Evolutionary conservation across 2,113 vertebrate species (phyloP), one percentile per base, ranked within the genome.

Genomic region (Caranx ignobilis): DNA sequence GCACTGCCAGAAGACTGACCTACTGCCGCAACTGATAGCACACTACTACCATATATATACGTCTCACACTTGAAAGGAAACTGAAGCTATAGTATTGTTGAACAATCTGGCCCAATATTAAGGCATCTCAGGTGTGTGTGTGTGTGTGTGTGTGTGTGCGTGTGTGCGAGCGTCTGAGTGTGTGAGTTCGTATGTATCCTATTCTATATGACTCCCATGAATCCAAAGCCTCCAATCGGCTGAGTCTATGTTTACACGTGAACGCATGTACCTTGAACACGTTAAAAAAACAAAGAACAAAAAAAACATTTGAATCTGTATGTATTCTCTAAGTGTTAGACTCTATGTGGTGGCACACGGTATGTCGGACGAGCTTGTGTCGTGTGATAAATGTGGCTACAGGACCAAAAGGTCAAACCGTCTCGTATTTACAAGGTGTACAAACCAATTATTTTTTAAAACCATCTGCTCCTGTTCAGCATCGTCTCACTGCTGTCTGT

Each of bases 221-320:
- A 89, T 90, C 85, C 88, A 88, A 88, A 89, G 88, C 87, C 89
- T 88, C 61, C 71, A 45, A 86, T 57, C 34, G 85, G 85, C 88
- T 87, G 81, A 87, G 89, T 90, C 87, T 81, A 88, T 93, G 92
- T 94, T 93, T 94, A 93, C 93, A 92, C 57, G 34, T 83, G 73
- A 85, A 81, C 12, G 75, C 89, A 89, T 87, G 86, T 84, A 89
- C 73, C 52, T 87, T 87, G 69, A 80, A 86, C 59, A 79, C 69
- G 43, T 45, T 72, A 60, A 45, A 86, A 79, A 67, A 35, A 65
- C 75, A 82, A 26, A 26, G 26, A 26, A 26, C 26, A 26, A 26
- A 26, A 26, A 79, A 67, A 35, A 65, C 75, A 82, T 66, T 71
- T 84, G 56, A 80, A 86, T 75, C 56, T 81, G 50, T 87, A 59